Evolutionary conservation across 2,113 vertebrate genomes (phyloP), one percentile per base, ranked within the genome.

Genomic region (Calidris pygmaea): DNA sequence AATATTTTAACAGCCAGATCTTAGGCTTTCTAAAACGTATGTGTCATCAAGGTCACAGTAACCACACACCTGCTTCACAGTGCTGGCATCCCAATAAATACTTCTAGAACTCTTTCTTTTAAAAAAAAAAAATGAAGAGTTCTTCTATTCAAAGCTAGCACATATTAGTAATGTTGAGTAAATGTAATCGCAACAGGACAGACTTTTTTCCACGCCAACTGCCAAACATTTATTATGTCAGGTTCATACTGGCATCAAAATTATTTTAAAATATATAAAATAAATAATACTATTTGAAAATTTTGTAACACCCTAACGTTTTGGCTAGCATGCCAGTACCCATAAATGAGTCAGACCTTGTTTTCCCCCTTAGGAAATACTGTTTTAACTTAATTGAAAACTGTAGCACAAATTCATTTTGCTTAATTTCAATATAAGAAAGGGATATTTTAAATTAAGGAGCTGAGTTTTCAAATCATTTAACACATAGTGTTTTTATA

Each of bases 311-410:
- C 32, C 6, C 7, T 29, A 56, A 43, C 20, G 58, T 76, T 82
- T 77, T 87, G 89, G 78, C 90, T 60, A 37, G 43, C 26, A 47
- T 71, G 22, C 34, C 66, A 78, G 3, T 48, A 53, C 59, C 30
- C 74, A 85, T 89, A 95, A 97, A 77, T 94, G 90, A 97, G 87
- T 94, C 90, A 92, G 89, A 78, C 39, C 22, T 53, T 63, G 48
- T 74, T 93, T 93, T 89, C 20, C 80, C 67, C 18, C 68, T 71
- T 30, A 83, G 55, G 85, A 88, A 55, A 80, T 74, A 77, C 8
- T 75, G 58, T 26, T 89, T 83, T 53, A 79, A 70, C 32, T 74
- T 73, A 89, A 91, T 34, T 83, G 67, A 87, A 91, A 90, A 74
- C 75, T 4, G 2, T 16, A 89, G 63, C 71, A 93, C 47, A 95